Evolutionary conservation across 2,888 invertebrate species (phyloP).

Genomic region (Mimumesa dahlbomi): DNA sequence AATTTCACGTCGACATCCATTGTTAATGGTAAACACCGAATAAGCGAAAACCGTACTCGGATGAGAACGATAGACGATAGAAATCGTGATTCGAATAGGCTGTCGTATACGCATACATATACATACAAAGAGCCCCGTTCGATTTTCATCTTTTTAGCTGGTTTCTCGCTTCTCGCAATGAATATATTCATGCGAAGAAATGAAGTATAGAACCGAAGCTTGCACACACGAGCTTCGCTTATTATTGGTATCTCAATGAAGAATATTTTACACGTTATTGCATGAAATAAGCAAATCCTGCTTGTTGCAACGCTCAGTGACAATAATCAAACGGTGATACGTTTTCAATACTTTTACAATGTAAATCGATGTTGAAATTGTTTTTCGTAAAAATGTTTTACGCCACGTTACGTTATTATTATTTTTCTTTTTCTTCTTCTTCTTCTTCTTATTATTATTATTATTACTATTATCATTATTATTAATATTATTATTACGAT

Average conservation of each 20-base stretch:
- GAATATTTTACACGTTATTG: constrained; percentile 48
- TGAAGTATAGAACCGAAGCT: constrained; percentile 11
- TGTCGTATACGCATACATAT: too few relatives aligned
- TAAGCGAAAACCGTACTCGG: too few relatives aligned
- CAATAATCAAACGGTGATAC: constrained; percentile 53
- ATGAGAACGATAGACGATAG: too few relatives aligned
- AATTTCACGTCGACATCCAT: background rate
- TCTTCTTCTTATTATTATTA: too few relatives aligned
- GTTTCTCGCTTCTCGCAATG: too few relatives aligned
- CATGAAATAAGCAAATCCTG: constrained; percentile 48
- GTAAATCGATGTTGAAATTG: constrained; percentile 18
- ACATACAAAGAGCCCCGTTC: constrained; percentile 62
- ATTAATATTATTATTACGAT: background rate
- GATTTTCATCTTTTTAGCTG: constrained; percentile 70
- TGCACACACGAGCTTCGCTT: constrained; percentile 44
- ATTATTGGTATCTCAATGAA: constrained; percentile 29
- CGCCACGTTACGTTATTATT: background rate
- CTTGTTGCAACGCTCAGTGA: constrained; percentile 59
- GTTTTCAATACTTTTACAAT: constrained; percentile 39
- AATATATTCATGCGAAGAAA: constrained; percentile 54
- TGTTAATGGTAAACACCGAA: constrained; percentile 4
- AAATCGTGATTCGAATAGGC: constrained; percentile 24
- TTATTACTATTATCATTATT: background rate
- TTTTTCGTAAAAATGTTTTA: constrained; percentile 26
- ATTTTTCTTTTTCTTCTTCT: too few relatives aligned